phyloP scores from a whole-genome alignment of 2,888 invertebrate species.

The Hydraecia micacea region DNA sequence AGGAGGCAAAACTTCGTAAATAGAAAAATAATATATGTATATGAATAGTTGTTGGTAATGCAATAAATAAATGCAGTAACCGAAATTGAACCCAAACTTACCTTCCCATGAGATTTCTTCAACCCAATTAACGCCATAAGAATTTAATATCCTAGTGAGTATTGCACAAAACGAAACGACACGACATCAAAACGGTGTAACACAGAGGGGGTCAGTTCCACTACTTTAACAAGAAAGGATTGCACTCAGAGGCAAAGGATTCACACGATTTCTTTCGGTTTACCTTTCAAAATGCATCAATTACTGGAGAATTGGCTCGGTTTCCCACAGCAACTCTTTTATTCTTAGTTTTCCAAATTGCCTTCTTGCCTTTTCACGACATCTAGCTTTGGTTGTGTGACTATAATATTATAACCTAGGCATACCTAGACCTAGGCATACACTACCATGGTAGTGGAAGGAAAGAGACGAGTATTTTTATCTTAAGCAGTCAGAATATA shows the following conservation, averaged over 20 bases:
- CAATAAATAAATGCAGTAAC: not conserved
- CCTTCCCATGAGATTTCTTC: not conserved
- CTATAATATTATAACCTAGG: not conserved
- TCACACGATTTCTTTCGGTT: not conserved
- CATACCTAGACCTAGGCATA: too few species aligned
- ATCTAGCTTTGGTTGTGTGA: not conserved
- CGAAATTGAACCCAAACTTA: not conserved
- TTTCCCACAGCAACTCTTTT: not conserved
- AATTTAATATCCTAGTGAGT: conserved; percentile 23
- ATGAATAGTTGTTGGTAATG: not conserved
- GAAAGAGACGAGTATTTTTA: not conserved
- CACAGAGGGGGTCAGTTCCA: conserved; percentile 22
- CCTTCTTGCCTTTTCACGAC: too few species aligned
- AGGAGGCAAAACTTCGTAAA: not conserved
- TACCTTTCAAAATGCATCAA: not conserved
- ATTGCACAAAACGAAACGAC: conserved; percentile 46
- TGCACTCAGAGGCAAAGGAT: not conserved
- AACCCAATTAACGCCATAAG: conserved; percentile 8
- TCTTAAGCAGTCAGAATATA: not conserved
- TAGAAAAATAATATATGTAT: not conserved
- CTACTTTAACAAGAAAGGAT: not conserved
- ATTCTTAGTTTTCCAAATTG: not conserved
- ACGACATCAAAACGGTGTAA: conserved; percentile 55
- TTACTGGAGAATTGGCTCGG: not conserved
- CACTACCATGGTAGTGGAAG: too few species aligned